Base-by-base conservation (phyloP, 2,113 vertebrate species). In the Catharus minimus region DNA sequence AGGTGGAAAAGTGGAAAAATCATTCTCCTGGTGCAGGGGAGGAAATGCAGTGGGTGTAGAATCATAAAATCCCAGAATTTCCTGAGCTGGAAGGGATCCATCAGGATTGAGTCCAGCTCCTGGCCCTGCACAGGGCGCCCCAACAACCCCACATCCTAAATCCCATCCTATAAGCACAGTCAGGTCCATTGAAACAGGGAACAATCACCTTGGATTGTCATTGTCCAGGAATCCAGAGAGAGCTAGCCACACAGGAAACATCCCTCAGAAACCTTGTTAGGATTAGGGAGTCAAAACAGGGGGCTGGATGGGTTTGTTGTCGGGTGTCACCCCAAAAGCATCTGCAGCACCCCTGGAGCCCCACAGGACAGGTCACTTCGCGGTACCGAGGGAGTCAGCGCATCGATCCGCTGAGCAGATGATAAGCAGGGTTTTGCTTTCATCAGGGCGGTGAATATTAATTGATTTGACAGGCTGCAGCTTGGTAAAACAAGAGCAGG, bases 391-490 rank as follows among this genome's bases (percentile, higher is more conserved):
- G 13, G 32, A 85, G 60, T 62, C 88, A 36, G 33, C 20, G 50
- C 56, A 82, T 88, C 0, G 88, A 94, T 79, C 53, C 6, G 6
- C 80, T 84, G 43, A 82, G 92, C 88, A 93, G 46, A 91, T 60
- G 82, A 90, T 93, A 77, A 94, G 78, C 86, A 88, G 82, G 55
- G 82, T 81, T 86, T 80, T 90, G 66, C 94, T 89, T 91, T 92
- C 92, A 79, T 94, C 89, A 73, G 89, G 82, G 73, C 1, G 75
- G 95, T 86, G 90, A 95, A 94, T 95, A 95, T 95, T 77, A 95
- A 95, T 95, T 92, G 96, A 95, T 95, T 90, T 93, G 95, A 95
- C 90, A 94, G 91, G 88, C 72, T 92, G 94, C 76, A 95, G 81
- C 88, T 83, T 60, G 80, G 94, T 95, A 72, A 92, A 96, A 95